A percentile compares a stretch with the other conserved stretches of the same genome.
These are phyloP conservation scores for Callosobruchus maculatus DNA, from an alignment of 2,888 invertebrate genomes.

Conservation along the genomic window DNA sequence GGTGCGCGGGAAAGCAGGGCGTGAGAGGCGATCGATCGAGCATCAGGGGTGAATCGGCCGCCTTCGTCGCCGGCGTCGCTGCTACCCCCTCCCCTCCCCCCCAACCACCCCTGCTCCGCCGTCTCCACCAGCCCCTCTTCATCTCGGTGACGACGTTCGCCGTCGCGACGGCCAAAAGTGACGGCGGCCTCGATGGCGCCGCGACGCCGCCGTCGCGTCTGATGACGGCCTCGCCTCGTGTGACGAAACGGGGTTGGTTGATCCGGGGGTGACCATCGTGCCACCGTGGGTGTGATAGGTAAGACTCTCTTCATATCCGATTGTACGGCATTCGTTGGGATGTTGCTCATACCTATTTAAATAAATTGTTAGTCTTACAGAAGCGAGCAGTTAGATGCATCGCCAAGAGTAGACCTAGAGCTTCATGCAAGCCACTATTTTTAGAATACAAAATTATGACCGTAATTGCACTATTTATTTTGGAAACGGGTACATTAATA, in stretches of 20 bases:
- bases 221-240: background rate
- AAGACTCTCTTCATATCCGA: background rate
- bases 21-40: conserved; percentile 46
- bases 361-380: too few relatives aligned
- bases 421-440: too few relatives aligned
- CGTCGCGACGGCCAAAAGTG: background rate
- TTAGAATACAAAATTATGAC: too few relatives aligned
- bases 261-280: too few relatives aligned
- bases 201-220: background rate
- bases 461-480: too few relatives aligned
- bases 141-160: background rate
- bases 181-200: background rate
- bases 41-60: conserved; percentile 33
- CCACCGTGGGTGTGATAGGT: background rate
- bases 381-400: too few relatives aligned
- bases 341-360: too few relatives aligned
- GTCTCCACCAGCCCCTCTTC: background rate
- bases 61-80: background rate
- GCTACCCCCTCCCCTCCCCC: background rate
- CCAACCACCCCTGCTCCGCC: background rate
- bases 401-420: too few relatives aligned
- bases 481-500: too few relatives aligned
- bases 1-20: conserved; percentile 47
- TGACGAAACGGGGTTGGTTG: background rate
- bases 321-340: background rate